Percentiles rank a stretch among this genome's conserved stretches.
phyloP scores from a whole-genome alignment of 2,113 vertebrate species.

The Trematocara stigmaticum region DNA sequence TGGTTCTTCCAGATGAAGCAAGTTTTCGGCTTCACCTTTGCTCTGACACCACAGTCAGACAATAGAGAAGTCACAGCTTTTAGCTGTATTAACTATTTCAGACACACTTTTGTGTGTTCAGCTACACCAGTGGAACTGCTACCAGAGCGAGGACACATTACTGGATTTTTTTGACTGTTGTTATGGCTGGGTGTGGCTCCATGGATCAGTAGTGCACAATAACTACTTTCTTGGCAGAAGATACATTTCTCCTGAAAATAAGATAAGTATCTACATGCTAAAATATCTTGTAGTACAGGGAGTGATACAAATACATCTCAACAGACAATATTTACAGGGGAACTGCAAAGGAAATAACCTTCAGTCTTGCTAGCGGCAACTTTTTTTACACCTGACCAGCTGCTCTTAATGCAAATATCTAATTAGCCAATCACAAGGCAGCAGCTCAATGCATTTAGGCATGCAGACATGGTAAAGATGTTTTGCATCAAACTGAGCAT shows the following conservation, averaged over 20 bases:
- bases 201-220: neutral
- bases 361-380: neutral
- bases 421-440: neutral
- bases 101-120: neutral
- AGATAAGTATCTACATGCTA: neutral
- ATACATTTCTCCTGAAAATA: neutral
- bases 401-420: neutral
- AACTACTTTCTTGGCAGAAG: neutral
- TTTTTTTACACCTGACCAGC: neutral
- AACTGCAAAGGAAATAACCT: neutral
- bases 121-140: neutral
- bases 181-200: neutral
- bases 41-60: neutral
- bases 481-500: neutral
- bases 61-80: neutral
- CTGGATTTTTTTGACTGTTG: neutral
- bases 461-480: neutral
- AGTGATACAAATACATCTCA: neutral
- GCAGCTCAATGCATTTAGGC: neutral
- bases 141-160: neutral
- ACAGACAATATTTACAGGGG: neutral
- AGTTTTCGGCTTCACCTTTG: neutral
- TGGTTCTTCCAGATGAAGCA: conserved; percentile 6
- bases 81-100: neutral
- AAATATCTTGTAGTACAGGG: neutral